Evolutionary conservation across 2,888 invertebrate genomes (phyloP), one percentile per base, ranked within the genome.

Genomic region (Eupelmus urozonus): DNA sequence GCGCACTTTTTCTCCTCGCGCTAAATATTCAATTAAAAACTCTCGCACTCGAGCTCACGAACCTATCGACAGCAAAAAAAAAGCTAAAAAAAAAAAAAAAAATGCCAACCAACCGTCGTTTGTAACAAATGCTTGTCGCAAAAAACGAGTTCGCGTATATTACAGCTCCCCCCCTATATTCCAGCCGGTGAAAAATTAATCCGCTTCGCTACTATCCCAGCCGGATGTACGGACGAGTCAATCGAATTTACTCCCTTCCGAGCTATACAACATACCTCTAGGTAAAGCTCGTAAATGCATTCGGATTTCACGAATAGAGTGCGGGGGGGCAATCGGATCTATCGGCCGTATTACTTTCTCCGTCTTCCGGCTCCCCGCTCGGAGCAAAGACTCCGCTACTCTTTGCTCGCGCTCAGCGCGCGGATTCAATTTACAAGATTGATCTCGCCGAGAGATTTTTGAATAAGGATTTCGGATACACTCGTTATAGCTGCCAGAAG

Each of bases 191-290:
- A n/a, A n/a, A n/a, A n/a, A n/a, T n/a, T n/a, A n/a, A n/a, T n/a
- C n/a, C n/a, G n/a, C n/a, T n/a, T n/a, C n/a, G n/a, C n/a, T n/a
- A n/a, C n/a, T n/a, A n/a, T n/a, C n/a, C n/a, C 69, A 80, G 62
- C 34, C 40, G 49, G 60, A 57, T 67, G 70, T 66, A 72, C 60
- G 72, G 77, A 79, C 78, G 72, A 80, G 78, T 81, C 81, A 65
- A 82, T 81, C 74, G 80, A 71, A 79, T 75, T 66, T 71, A 75
- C 20, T 71, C 23, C 60, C 63, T 55, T 57, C 67, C 73, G 9
- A 45, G 2, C 9, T 34, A 34, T 34, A 34, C 9, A n/a, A 34
- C 9, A 34, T 34, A 34, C 9, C 9, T 45, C 4, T 45, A 73
- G 45, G 73, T 73, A 78, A 69, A 73, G 49, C 55, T 57, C 73